Evolutionary conservation across 2,888 invertebrate genomes (phyloP), one percentile per base, ranked within the genome.

Genomic region (Mimachlamys varia): DNA sequence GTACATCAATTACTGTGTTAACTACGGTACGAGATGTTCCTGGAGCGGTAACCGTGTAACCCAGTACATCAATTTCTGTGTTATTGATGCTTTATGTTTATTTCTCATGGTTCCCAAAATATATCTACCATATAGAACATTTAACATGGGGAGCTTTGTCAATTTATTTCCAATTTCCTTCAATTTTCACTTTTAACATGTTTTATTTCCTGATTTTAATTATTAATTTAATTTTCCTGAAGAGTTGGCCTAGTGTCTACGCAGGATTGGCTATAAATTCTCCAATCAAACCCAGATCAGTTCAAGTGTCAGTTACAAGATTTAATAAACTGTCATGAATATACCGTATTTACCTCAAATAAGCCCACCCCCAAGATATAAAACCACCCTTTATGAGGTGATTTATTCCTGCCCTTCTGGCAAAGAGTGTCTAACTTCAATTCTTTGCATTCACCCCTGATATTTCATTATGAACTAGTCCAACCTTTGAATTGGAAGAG

Each of bases 111-210:
- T 44, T 44, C 7, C 7, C 44, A 7, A 53, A n/a, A 22, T 58
- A 58, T 58, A 19, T 22, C 19, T 58, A 58, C 22, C 58, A 19
- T 22, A 22, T 19, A 19, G n/a, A 22, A 58, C 58, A 2, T n/a
- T 17, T 58, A 22, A 58, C 7, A 58, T n/a, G 19, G 58, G n/a
- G 19, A 22, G 58, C 19, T 58, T 58, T n/a, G 58, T 22, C 58
- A 58, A 58, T 58, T 58, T 58, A 58, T 58, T 19, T 58, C n/a
- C 58, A 19, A 58, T 58, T 58, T 58, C 58, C 58, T 58, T 58
- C 58, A 58, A 22, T 58, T 58, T 58, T 58, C 58, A 58, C 58
- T 58, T 22, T 58, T 58, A n/a, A 22, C n/a, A 19, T 22, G 15
- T 19, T 17, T 53, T 53, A 7, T 19, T 22, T 58, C 58, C 58